Conservation (phyloP, 2,888 invertebrate species). For the Diarsia dahlii region DNA sequence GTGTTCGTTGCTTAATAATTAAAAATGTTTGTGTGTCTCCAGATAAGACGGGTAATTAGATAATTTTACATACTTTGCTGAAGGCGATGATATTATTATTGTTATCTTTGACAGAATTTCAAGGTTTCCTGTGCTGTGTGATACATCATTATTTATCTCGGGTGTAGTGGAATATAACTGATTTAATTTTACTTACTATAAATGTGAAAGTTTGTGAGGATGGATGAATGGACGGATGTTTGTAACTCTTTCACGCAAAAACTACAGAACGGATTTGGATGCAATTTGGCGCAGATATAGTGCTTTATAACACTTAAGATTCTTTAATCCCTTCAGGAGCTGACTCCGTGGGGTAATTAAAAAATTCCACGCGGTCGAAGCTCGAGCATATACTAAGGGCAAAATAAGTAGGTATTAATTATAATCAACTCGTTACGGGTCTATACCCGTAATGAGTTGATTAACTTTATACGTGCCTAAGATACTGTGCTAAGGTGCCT, state of each 20-base stretch:
- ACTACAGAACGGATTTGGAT: not conserved
- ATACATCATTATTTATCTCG: constrained; percentile 40
- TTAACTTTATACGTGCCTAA: too few species aligned
- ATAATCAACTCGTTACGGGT: not conserved
- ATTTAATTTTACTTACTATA: constrained; percentile 2
- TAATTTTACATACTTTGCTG: constrained; percentile 51
- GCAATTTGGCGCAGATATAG: not conserved
- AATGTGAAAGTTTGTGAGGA: not conserved
- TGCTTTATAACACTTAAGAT: not conserved
- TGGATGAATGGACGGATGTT: not conserved
- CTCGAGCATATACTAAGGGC: not conserved
- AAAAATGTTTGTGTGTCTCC: constrained; percentile 61
- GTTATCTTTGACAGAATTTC: constrained; percentile 50
- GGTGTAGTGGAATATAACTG: not conserved
- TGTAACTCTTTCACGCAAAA: constrained; percentile 1
- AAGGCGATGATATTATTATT: constrained; percentile 40
- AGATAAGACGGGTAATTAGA: constrained; percentile 62
- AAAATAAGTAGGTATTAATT: too few species aligned
- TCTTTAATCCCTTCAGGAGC: not conserved
- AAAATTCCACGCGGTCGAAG: not conserved
- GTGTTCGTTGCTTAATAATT: constrained; percentile 37
- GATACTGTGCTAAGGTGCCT: not conserved
- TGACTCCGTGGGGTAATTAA: not conserved
- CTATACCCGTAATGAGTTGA: too few species aligned
- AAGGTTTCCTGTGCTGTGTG: constrained; percentile 31